Conservation (phyloP, 2,888 invertebrate species). For the Norana najaformis region DNA sequence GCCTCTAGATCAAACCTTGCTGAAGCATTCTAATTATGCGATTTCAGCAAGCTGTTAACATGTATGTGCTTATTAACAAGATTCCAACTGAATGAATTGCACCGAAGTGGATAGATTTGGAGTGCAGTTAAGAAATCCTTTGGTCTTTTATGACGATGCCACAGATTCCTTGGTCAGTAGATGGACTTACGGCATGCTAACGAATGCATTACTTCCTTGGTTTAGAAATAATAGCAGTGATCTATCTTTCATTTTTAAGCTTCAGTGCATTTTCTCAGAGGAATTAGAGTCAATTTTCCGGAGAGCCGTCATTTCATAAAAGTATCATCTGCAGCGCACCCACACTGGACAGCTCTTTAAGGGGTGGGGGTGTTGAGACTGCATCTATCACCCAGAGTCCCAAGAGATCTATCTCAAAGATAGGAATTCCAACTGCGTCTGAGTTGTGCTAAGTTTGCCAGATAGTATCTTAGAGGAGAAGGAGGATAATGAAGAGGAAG, state of each 20-base stretch:
- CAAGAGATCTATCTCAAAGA: background rate
- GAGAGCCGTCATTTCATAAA: slow-evolving; percentile 13
- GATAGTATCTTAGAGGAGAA: background rate
- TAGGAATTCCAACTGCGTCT: background rate
- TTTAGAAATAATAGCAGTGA: slow-evolving; percentile 5
- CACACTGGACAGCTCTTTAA: background rate
- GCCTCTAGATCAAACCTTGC: background rate
- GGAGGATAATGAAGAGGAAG: background rate
- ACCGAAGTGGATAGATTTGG: background rate
- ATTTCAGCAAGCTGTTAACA: background rate
- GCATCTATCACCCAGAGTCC: slow-evolving; percentile 1
- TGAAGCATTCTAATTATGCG: background rate
- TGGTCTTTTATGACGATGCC: background rate
- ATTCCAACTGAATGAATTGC: background rate
- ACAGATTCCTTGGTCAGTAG: no score
- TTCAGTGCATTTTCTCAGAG: background rate
- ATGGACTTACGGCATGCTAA: no score
- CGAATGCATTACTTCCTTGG: no score
- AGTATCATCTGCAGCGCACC: background rate
- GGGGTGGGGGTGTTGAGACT: background rate
- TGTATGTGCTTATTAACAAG: background rate
- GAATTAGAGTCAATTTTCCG: slow-evolving; percentile 4
- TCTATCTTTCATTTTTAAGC: background rate
- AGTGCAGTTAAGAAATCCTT: background rate
- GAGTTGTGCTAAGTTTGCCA: background rate